These are phyloP conservation scores for Kuschelorhynchus macadamiae DNA, from an alignment of 2,888 invertebrate genomes.

Conservation along the genomic window DNA sequence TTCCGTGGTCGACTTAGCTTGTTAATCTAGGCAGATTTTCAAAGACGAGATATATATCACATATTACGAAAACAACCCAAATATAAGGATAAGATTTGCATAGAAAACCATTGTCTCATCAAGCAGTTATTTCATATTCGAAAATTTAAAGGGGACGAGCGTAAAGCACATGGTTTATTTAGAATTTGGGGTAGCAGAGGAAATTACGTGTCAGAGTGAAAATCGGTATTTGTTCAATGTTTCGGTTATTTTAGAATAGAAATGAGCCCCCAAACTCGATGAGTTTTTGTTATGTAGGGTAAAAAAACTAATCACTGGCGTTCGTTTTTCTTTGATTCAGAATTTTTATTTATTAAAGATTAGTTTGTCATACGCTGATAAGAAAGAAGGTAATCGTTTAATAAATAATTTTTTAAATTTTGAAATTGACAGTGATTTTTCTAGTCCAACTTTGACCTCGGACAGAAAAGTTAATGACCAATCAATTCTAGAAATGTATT, in stretches of 20 bases:
- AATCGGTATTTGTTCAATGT: slow-evolving; percentile 49
- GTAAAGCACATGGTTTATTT: slow-evolving; percentile 59
- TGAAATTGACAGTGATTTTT: too few species aligned
- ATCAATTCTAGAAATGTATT: too few species aligned
- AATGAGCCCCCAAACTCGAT: slow-evolving; percentile 32
- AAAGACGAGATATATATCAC: slow-evolving; percentile 5
- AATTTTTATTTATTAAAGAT: not conserved
- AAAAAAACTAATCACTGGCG: slow-evolving; percentile 31
- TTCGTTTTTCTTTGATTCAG: not conserved
- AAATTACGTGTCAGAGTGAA: slow-evolving; percentile 63
- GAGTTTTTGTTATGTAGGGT: slow-evolving; percentile 31
- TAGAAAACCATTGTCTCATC: slow-evolving; percentile 38
- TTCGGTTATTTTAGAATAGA: slow-evolving; percentile 46
- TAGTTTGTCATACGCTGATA: too few species aligned
- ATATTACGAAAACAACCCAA: slow-evolving; percentile 19
- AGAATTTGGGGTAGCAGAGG: slow-evolving; percentile 59
- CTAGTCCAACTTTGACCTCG: too few species aligned
- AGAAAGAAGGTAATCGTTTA: too few species aligned
- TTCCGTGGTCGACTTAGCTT: not conserved
- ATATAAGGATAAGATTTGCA: slow-evolving; percentile 38
- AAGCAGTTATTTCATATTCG: slow-evolving; percentile 44
- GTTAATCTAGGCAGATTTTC: not conserved
- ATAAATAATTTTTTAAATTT: too few species aligned
- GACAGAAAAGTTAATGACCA: too few species aligned
- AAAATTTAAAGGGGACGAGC: slow-evolving; percentile 45